These are phyloP conservation scores for Channa striata DNA, from an alignment of 2,797 vertebrate species.

Conservation along the genomic window DNA sequence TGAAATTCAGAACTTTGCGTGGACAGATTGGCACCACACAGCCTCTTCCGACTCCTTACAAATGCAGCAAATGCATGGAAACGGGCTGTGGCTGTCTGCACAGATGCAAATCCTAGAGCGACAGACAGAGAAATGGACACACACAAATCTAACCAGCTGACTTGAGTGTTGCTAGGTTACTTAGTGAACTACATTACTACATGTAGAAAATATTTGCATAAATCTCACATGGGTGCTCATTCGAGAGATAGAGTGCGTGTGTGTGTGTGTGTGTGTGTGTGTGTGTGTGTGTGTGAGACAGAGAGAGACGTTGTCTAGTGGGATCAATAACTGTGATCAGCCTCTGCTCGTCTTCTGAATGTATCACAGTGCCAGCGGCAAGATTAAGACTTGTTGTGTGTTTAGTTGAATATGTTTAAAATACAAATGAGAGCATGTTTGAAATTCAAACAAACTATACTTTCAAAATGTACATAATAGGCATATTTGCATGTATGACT, in stretches of 20 bases:
- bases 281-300: constrained; percentile 14
- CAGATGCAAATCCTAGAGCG: constrained; percentile 65
- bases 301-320: constrained; percentile 19
- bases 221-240: constrained; percentile 60
- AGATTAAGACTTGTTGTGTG: constrained; percentile 23
- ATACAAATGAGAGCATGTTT: constrained; percentile 42
- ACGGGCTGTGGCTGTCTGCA: constrained; percentile 36
- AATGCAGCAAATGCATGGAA: constrained; percentile 15
- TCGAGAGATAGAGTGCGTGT: constrained; percentile 10
- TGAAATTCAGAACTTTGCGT: constrained; percentile 29
- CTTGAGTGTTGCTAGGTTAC: constrained; percentile 84
- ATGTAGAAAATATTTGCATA: constrained; percentile 78
- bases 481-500: constrained; percentile 61
- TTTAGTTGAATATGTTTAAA: constrained; percentile 31
- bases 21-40: constrained; percentile 1
- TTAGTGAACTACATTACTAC: constrained; percentile 80
- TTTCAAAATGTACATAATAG: constrained; percentile 53
- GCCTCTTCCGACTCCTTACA: constrained; percentile 20
- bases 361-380: constrained; percentile 10
- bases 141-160: constrained; percentile 63
- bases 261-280: too few relatives aligned
- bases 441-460: constrained; percentile 58
- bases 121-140: constrained; percentile 4
- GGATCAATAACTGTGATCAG: constrained; percentile 49
- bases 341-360: background rate